Conservation (phyloP, 2,888 invertebrate species). For the Cerceris ruficornis region DNA sequence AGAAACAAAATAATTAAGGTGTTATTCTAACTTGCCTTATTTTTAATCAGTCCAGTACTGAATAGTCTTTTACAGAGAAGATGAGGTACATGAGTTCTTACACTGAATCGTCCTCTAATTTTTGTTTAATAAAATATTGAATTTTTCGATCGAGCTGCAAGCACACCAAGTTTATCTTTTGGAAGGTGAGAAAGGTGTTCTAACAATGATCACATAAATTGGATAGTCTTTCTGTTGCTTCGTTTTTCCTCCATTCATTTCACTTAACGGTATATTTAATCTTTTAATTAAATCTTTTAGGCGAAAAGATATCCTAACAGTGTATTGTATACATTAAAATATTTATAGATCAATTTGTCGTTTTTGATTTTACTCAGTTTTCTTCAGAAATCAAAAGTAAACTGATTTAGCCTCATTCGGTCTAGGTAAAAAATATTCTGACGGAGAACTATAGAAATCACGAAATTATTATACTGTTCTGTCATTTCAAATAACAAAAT, state of each 20-base stretch:
- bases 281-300: constrained; percentile 8
- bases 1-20: constrained; percentile 54
- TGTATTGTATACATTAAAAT: constrained; percentile 8
- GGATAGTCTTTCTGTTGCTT: constrained; percentile 39
- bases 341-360: constrained; percentile 4
- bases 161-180: constrained; percentile 6
- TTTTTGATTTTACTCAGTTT: neutral
- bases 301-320: neutral
- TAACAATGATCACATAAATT: constrained; percentile 18
- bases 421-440: constrained; percentile 24
- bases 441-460: constrained; percentile 25
- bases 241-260: constrained; percentile 12
- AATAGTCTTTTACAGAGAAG: constrained; percentile 53
- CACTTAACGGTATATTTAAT: constrained; percentile 21
- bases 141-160: constrained; percentile 28
- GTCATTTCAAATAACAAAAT: constrained; percentile 28
- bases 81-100: constrained; percentile 54
- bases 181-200: constrained; percentile 21
- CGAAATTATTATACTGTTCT: constrained; percentile 16
- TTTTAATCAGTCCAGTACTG: constrained; percentile 62
- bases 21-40: constrained; percentile 57
- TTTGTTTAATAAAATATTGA: constrained; percentile 48
- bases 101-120: constrained; percentile 35
- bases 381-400: neutral
- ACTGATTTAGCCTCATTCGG: neutral